Percentiles rank a stretch among this genome's conserved stretches.
Conservation (phyloP, 2,888 invertebrate genomes). For the Mystacides longicornis region DNA sequence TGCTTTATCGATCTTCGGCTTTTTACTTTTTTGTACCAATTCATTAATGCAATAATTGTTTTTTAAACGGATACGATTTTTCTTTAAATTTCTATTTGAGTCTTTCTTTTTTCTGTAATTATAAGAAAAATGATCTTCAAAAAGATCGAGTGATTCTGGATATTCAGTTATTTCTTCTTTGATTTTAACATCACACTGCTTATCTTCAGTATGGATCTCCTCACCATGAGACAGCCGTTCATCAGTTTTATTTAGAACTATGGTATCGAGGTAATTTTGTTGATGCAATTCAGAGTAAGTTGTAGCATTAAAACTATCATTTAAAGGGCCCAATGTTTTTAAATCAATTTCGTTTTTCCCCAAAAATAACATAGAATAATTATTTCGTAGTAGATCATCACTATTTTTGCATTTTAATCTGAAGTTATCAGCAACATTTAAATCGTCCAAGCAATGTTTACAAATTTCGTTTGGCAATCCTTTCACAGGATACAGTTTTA, state of each 20-base stretch:
- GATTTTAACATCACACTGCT: neutral
- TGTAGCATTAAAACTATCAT: slow-evolving; percentile 3
- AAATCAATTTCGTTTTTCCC: neutral
- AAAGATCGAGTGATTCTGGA: neutral
- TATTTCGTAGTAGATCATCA: slow-evolving; percentile 29
- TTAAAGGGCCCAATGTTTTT: neutral
- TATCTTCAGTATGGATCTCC: no score
- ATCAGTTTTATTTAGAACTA: no score
- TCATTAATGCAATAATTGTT: neutral
- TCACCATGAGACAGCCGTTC: no score
- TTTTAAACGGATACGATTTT: neutral
- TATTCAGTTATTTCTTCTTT: neutral
- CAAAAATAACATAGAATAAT: neutral
- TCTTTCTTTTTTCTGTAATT: neutral
- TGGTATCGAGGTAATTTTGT: no score
- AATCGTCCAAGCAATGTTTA: neutral
- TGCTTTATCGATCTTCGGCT: no score
- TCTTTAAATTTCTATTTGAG: neutral
- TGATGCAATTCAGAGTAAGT: neutral
- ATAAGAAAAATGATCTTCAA: neutral
- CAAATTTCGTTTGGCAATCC: slow-evolving; percentile 33
- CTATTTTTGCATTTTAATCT: slow-evolving; percentile 37
- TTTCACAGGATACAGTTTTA: slow-evolving; percentile 31
- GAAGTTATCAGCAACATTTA: slow-evolving; percentile 11
- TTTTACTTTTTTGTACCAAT: no score